These are phyloP conservation scores for Strigamia transsilvanica DNA, from an alignment of 2,888 invertebrate genomes.

Conservation along the genomic window DNA sequence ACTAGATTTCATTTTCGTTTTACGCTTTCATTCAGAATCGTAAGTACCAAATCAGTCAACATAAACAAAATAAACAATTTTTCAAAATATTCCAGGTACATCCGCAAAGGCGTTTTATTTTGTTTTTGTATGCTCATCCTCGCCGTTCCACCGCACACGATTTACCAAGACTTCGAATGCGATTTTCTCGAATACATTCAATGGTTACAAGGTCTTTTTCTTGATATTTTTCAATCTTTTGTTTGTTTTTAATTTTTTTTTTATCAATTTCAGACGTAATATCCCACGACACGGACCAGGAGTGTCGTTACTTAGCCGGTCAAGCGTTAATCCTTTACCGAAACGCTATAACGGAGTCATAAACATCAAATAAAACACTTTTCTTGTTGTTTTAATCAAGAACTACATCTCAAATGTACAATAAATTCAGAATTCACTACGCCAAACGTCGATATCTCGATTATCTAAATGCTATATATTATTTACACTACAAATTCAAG, in stretches of 20 bases:
- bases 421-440: too few relatives aligned
- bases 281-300: neutral
- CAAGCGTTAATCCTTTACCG: neutral
- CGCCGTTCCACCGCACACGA: neutral
- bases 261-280: neutral
- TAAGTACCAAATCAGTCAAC: neutral
- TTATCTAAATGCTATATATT: neutral
- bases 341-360: neutral
- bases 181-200: neutral
- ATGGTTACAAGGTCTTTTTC: slow-evolving; percentile 6
- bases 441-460: too few relatives aligned
- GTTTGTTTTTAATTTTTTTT: too few relatives aligned
- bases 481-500: neutral
- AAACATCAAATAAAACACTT: too few relatives aligned
- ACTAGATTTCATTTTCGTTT: neutral
- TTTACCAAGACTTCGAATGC: neutral
- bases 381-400: too few relatives aligned
- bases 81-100: neutral
- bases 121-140: neutral
- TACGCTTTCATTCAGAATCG: slow-evolving; percentile 13
- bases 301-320: neutral
- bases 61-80: neutral
- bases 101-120: slow-evolving; percentile 3
- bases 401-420: too few relatives aligned
- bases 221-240: too few relatives aligned